Evolutionary conservation across 2,113 vertebrate species (phyloP).

Genomic region (Elephantulus edwardii): DNA sequence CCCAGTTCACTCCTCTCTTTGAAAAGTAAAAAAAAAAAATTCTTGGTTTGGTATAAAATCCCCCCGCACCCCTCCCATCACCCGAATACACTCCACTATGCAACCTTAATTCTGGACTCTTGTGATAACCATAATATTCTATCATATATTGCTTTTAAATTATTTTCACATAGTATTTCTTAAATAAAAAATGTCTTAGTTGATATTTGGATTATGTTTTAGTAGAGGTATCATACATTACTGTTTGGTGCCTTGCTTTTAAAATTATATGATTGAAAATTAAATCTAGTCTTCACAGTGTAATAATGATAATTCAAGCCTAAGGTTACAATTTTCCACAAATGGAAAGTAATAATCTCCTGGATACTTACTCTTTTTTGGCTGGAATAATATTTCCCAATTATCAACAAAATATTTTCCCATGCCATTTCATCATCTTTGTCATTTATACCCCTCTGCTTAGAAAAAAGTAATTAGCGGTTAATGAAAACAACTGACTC

Average conservation of each 20-base stretch:
- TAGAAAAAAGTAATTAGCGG: constrained; percentile 78
- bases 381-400: constrained; percentile 70
- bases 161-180: no score
- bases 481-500: constrained; percentile 80
- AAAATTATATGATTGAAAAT: constrained; percentile 33
- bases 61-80: no score
- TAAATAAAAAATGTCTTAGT: no score
- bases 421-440: constrained; percentile 74
- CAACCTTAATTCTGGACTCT: no score
- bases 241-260: constrained; percentile 40
- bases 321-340: constrained; percentile 55
- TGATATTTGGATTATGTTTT: constrained; percentile 43
- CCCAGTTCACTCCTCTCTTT: no score
- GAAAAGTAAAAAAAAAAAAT: no score
- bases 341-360: constrained; percentile 61
- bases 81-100: no score
- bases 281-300: background rate
- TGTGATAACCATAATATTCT: no score
- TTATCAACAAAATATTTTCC: constrained; percentile 71
- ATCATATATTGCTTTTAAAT: no score
- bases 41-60: no score
- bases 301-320: constrained; percentile 31
- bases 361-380: constrained; percentile 51
- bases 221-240: background rate
- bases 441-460: constrained; percentile 63